Base-by-base conservation (phyloP, 2,888 invertebrate species). In the Diaperis boleti region DNA sequence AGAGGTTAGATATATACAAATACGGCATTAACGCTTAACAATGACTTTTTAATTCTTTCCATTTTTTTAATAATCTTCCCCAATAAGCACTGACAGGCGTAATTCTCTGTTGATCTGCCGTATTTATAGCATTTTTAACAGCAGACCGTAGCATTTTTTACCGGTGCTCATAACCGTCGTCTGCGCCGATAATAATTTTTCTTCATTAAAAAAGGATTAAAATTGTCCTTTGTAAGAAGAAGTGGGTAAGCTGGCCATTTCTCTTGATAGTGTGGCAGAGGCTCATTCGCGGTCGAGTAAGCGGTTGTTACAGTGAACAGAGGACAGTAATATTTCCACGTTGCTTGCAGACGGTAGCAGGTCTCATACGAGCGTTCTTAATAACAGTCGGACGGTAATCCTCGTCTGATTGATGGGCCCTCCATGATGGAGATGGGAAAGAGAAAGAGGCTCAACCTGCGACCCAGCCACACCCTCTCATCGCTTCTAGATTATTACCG, bases 351-450 rank as follows among this genome's bases (percentile, higher is more conserved):
- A 73, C 70, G 70, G 70, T 72, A 67, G 69, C 72, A 67, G 72
- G 74, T 74, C 76, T 73, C 76, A 77, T 78, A 77, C 76, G 75
- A 73, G 75, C 78, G 78, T 78, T 79, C 79, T 80, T 79, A 81
- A 81, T 81, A 81, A 80, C 80, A 76, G 79, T 79, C 79, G 68
- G 73, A 74, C 74, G 75, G 78, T 80, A 81, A 80, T 80, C 81
- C 81, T 73, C 69, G 71, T 64, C 78, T 79, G 81, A 81, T 81
- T 80, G 81, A 81, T 81, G 77, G 78, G 77, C 72, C 76, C 76
- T 77, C 73, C 78, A 78, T 76, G 80, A 78, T 78, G 76, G 76
- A 56, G 50, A 35, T 31, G 20, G 59, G 50, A 56, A 42, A 60
- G 66, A 65, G 65, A 62, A 66, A 63, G 61, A 67, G 68, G 64